Evolutionary conservation across 1,140 invertebrate genomes (phyloP), one percentile per base, ranked within the genome.

Genomic region (Drosophila repleta): DNA sequence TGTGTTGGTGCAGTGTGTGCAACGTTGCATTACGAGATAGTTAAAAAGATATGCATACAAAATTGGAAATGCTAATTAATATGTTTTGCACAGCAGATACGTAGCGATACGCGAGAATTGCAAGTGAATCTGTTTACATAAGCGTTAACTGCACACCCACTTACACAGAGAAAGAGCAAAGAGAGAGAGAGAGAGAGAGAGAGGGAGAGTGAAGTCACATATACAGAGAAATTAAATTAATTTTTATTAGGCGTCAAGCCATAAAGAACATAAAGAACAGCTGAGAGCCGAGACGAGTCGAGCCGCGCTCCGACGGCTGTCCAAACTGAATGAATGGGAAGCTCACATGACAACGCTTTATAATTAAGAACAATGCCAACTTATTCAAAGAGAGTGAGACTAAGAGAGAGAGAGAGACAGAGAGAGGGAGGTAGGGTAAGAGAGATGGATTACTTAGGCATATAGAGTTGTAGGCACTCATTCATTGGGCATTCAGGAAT

Each of bases 11-110:
- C 49, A 62, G 64, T 65, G 74, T 85, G 82, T 82, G 83, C 82
- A 87, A 64, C 83, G 79, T 82, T 87, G 83, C 82, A 82, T 78
- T 74, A 85, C 82, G 82, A 87, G 82, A 85, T 85, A 78, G 82
- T 75, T 87, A 65, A 57, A 74, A 70, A 87, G 79, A 88, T 88
- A 87, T 82, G 79, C 79, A 88, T 88, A 88, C 75, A 62, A 76
- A 87, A 87, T 87, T 87, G 82, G 79, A 87, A 87, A 87, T 87
- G 83, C 82, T 88, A 87, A 87, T 87, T 88, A 87, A 88, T 88
- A 87, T 88, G 83, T 87, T 87, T 87, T 88, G 82, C 83, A 79
- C 79, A 79, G 79, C 76, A 83, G 79, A 82, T 82, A 84, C 71
- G 66, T 64, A 10, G 71, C 65, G 80, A 84, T 84, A 82, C 62